Conservation (phyloP, 1,140 invertebrate species). For the Berghia stephanieae region DNA sequence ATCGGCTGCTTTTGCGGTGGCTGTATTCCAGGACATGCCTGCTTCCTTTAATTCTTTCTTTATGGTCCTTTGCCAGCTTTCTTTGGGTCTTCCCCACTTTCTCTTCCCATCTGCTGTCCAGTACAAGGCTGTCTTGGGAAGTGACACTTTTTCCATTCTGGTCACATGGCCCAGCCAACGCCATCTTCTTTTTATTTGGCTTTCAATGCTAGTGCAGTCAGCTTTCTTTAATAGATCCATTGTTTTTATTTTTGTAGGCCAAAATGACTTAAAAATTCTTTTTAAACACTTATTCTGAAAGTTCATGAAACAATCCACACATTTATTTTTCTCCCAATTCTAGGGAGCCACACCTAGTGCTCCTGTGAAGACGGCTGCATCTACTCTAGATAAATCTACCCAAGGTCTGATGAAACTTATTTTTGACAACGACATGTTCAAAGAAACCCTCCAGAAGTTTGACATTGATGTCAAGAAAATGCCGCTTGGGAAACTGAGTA, state of each 20-base stretch:
- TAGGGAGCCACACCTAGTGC: not conserved
- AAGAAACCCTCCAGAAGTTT: slow-evolving; percentile 65
- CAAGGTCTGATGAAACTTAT: slow-evolving; percentile 66
- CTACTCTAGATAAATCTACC: slow-evolving; percentile 59
- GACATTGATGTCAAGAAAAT: slow-evolving; percentile 69
- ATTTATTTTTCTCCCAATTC: not conserved
- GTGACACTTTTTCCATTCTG: too few relatives aligned
- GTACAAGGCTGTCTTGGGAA: too few relatives aligned
- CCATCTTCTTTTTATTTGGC: too few relatives aligned
- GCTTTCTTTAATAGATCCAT: not conserved
- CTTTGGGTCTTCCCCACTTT: too few relatives aligned
- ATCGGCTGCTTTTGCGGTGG: too few relatives aligned
- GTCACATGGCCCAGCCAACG: too few relatives aligned
- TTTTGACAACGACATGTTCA: slow-evolving; percentile 69
- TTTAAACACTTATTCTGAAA: slow-evolving; percentile 36
- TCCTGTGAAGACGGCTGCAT: slow-evolving; percentile 34
- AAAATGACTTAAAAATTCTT: slow-evolving; percentile 57
- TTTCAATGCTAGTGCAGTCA: too few relatives aligned
- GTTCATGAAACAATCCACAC: too few relatives aligned
- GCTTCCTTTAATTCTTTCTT: too few relatives aligned
- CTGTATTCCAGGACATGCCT: too few relatives aligned
- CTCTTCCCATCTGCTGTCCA: too few relatives aligned
- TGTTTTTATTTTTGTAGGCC: slow-evolving; percentile 60
- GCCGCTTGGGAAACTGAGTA: slow-evolving; percentile 69
- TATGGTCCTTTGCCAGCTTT: too few relatives aligned